These are phyloP conservation scores for Columbina picui DNA, from an alignment of 2,113 vertebrate genomes.

Conservation along the genomic window DNA sequence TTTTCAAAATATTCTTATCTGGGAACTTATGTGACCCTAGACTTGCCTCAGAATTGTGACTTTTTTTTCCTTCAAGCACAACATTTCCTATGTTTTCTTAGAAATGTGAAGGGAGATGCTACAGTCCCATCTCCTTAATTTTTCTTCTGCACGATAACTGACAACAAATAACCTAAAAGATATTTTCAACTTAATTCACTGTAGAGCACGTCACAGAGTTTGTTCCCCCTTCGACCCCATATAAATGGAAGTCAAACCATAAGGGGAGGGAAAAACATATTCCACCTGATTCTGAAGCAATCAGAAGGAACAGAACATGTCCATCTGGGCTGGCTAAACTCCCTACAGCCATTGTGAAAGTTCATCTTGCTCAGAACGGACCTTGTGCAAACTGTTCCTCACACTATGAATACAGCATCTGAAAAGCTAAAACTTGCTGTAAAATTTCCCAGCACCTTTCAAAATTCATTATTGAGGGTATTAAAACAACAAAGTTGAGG, in stretches of 20 bases:
- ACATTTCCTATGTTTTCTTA: neutral
- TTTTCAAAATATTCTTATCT: neutral
- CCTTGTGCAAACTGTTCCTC: neutral
- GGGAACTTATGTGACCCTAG: neutral
- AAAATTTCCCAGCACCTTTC: neutral
- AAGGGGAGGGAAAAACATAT: neutral
- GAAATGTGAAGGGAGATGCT: neutral
- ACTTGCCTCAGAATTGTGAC: neutral
- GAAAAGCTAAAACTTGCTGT: neutral
- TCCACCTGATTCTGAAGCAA: neutral
- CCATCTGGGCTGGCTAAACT: neutral
- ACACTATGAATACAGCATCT: neutral
- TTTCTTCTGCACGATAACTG: neutral
- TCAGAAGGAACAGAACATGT: neutral
- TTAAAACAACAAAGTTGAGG: neutral
- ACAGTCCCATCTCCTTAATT: neutral
- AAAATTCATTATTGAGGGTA: neutral
- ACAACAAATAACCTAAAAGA: neutral
- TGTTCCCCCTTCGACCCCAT: neutral
- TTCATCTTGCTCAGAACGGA: rapidly evolving
- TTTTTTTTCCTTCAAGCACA: neutral
- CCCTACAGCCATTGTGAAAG: neutral
- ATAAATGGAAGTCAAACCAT: neutral
- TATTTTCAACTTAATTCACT: neutral
- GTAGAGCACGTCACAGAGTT: neutral